These are phyloP conservation scores for Troides helena DNA, from an alignment of 2,888 invertebrate genomes.

Conservation along the genomic window DNA sequence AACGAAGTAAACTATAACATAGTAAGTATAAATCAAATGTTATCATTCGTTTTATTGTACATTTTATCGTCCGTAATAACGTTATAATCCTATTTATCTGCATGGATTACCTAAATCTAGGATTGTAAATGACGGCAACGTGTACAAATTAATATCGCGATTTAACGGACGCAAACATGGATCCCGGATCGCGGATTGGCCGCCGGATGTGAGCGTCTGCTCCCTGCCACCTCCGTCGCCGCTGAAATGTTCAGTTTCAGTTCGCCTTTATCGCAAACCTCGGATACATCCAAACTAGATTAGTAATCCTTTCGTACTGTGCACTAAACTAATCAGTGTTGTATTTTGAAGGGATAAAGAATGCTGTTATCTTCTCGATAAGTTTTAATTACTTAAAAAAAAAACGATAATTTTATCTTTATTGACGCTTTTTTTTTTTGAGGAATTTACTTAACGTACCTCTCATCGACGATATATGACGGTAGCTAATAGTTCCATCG, in stretches of 20 bases:
- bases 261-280: slow-evolving; percentile 54
- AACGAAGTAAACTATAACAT: slow-evolving; percentile 31
- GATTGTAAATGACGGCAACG: slow-evolving; percentile 54
- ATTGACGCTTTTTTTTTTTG: slow-evolving; percentile 28
- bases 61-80: slow-evolving; percentile 63
- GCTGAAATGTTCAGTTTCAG: slow-evolving; percentile 23
- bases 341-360: slow-evolving; percentile 57
- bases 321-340: slow-evolving; percentile 68
- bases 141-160: slow-evolving; percentile 32
- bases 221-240: slow-evolving; percentile 28
- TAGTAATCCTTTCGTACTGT: slow-evolving; percentile 54
- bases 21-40: slow-evolving; percentile 74
- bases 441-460: slow-evolving; percentile 30
- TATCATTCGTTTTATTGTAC: slow-evolving; percentile 69
- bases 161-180: slow-evolving; percentile 31
- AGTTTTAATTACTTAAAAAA: slow-evolving; percentile 38
- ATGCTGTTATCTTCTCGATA: slow-evolving; percentile 41
- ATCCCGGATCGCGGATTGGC: slow-evolving; percentile 33
- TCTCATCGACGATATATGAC: neutral
- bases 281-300: slow-evolving; percentile 60
- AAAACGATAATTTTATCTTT: slow-evolving; percentile 39
- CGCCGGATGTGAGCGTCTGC: slow-evolving; percentile 25
- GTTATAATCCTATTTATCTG: slow-evolving; percentile 63
- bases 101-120: slow-evolving; percentile 60
- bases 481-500: neutral